These are phyloP conservation scores for Agrypnus murinus DNA, from an alignment of 2,888 invertebrate species.

Conservation along the genomic window DNA sequence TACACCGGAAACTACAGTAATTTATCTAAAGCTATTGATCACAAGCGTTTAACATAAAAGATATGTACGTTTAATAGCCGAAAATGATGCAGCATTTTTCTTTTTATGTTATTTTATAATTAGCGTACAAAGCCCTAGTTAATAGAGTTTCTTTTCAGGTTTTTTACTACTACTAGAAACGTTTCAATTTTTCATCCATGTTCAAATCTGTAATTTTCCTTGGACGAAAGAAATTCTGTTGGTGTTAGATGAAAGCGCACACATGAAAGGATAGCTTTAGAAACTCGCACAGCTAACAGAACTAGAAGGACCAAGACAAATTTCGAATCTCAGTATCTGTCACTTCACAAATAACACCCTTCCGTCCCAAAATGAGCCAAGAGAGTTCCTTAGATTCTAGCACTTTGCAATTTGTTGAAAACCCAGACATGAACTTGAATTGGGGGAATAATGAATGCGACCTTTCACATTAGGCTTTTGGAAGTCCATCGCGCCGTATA, in stretches of 20 bases:
- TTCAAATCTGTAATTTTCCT: constrained; percentile 9
- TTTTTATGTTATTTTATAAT: no score
- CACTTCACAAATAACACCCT: constrained; percentile 43
- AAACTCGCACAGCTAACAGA: constrained; percentile 14
- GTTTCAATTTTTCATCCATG: constrained; percentile 4
- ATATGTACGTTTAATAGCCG: no score
- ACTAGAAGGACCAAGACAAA: constrained; percentile 40
- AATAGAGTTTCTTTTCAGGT: no score
- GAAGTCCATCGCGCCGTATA: constrained; percentile 30
- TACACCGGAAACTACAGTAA: constrained; percentile 18
- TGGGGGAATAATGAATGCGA: constrained; percentile 41
- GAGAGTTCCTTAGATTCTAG: constrained; percentile 42
- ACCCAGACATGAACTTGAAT: constrained; percentile 42
- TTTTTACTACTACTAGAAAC: neutral
- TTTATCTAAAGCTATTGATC: constrained; percentile 16
- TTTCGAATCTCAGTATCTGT: constrained; percentile 45
- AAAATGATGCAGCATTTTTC: no score
- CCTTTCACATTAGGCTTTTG: constrained; percentile 43
- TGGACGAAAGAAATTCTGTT: constrained; percentile 24
- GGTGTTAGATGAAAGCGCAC: constrained; percentile 25
- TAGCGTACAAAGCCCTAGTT: no score
- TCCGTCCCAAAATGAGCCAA: constrained; percentile 39
- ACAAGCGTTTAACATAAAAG: no score
- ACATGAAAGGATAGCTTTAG: constrained; percentile 30
- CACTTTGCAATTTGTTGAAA: constrained; percentile 41